Conservation (phyloP, 1,140 invertebrate species). For the Streblospio benedicti region DNA sequence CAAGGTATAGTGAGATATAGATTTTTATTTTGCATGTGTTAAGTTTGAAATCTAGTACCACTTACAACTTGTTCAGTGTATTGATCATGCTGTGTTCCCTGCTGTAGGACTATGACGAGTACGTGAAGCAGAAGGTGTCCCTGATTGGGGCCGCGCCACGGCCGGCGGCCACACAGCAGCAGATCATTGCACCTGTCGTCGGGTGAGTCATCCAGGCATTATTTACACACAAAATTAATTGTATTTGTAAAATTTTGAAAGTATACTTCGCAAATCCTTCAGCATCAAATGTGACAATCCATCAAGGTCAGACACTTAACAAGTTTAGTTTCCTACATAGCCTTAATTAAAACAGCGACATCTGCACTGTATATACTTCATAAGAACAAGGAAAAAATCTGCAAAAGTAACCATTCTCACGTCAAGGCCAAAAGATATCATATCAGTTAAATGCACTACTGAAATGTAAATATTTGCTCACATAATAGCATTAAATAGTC, state of each 20-base stretch:
- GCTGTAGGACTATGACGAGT: conserved; percentile 32
- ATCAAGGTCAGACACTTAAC: background rate
- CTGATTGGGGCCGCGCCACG: conserved; percentile 39
- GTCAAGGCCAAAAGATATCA: too few species aligned
- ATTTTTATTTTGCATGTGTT: background rate
- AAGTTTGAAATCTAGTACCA: background rate
- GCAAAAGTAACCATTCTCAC: too few species aligned
- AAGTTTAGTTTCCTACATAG: background rate
- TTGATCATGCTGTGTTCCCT: background rate
- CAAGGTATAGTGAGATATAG: background rate
- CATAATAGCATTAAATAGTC: too few species aligned
- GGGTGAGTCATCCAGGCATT: conserved; percentile 29
- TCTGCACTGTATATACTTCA: background rate
- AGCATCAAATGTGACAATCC: background rate
- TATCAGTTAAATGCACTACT: too few species aligned
- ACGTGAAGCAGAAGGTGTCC: conserved; percentile 29
- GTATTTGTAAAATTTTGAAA: background rate
- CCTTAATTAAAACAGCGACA: background rate
- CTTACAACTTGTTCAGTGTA: background rate
- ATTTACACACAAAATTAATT: background rate
- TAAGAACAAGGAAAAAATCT: too few species aligned
- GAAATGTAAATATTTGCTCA: too few species aligned
- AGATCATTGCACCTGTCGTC: conserved; percentile 38
- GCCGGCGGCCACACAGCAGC: conserved; percentile 28
- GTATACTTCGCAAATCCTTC: background rate